A percentile compares a stretch with the other conserved stretches of the same genome.
These are phyloP conservation scores for Spilosoma lubricipeda DNA, from an alignment of 2,888 invertebrate genomes.

Conservation along the genomic window DNA sequence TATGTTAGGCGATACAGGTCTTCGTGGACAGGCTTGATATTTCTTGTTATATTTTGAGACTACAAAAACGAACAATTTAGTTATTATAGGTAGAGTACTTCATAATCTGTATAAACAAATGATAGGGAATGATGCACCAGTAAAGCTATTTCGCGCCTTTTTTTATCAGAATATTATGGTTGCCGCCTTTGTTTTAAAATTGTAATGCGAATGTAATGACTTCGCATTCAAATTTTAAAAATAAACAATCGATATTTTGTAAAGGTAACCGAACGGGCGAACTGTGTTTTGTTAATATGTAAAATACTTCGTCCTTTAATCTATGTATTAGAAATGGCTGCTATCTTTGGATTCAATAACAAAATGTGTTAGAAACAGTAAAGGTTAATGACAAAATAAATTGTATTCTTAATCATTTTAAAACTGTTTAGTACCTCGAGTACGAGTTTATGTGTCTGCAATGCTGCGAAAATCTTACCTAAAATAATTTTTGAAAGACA, in stretches of 20 bases:
- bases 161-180: background rate
- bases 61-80: constrained; percentile 1
- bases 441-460: background rate
- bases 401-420: background rate
- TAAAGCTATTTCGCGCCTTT: background rate
- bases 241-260: background rate
- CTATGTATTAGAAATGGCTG: too few relatives aligned
- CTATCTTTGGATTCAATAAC: too few relatives aligned
- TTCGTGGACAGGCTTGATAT: background rate
- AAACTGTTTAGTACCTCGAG: background rate
- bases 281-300: too few relatives aligned
- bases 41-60: background rate
- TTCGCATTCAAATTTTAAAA: too few relatives aligned
- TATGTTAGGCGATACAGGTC: background rate
- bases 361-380: too few relatives aligned
- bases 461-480: background rate
- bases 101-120: background rate
- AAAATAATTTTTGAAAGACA: background rate
- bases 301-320: too few relatives aligned
- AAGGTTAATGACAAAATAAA: background rate
- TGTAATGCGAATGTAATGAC: background rate
- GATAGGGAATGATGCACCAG: background rate
- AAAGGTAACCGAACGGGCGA: too few relatives aligned
- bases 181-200: background rate
- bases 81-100: background rate